Percentiles rank a stretch among this genome's conserved stretches.
phyloP scores from a whole-genome alignment of 2,113 vertebrate genomes.

The Psettodes erumei region DNA sequence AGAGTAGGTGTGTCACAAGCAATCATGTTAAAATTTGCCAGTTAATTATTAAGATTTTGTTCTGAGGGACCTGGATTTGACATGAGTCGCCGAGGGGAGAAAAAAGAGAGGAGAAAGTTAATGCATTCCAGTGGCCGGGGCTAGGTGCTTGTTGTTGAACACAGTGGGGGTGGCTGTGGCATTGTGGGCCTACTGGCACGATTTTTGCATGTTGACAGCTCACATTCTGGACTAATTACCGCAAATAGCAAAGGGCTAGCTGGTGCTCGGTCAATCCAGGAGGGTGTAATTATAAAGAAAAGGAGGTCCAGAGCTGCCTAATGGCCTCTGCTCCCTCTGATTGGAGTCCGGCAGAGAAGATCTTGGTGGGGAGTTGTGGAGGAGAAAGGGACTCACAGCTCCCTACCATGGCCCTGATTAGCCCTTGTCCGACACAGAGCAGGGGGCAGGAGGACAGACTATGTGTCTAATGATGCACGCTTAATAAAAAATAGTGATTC shows the following conservation, averaged over 20 bases:
- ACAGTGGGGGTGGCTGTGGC: conserved; percentile 54
- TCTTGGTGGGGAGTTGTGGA: conserved; percentile 25
- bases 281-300: conserved; percentile 81
- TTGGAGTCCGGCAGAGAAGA: conserved; percentile 57
- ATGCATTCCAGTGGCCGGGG: conserved; percentile 74
- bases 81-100: conserved; percentile 89
- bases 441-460: conserved; percentile 31
- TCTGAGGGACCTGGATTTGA: conserved; percentile 93
- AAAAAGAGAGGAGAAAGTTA: conserved; percentile 75
- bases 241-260: conserved; percentile 78
- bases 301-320: conserved; percentile 66
- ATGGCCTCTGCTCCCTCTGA: conserved; percentile 69
- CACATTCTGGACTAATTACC: conserved; percentile 85
- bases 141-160: conserved; percentile 76
- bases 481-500: conserved; percentile 15
- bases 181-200: conserved; percentile 63
- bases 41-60: conserved; percentile 99
- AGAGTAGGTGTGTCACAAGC: conserved; percentile 99
- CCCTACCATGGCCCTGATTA: conserved; percentile 56
- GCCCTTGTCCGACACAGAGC: conserved; percentile 28
- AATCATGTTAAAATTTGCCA: conserved; percentile 99
- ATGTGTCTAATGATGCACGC: conserved; percentile 29
- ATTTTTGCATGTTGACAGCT: conserved; percentile 82
- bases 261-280: conserved; percentile 78
- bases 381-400: conserved; percentile 40